phyloP scores from a whole-genome alignment of 2,797 vertebrate species.

The Halcyon chelicuti region DNA sequence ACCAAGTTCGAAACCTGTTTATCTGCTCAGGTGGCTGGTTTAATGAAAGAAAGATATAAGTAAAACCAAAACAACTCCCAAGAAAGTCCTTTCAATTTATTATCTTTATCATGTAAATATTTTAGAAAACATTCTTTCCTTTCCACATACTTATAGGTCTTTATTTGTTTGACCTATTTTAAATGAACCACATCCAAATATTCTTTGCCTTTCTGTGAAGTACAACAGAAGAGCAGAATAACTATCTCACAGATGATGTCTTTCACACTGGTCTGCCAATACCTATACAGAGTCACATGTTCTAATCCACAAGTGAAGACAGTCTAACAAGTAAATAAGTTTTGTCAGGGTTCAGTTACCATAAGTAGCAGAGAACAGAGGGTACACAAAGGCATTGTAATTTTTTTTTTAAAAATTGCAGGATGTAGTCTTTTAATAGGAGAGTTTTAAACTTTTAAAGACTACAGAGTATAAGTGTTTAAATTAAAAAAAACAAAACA shows the following conservation, averaged over 20 bases:
- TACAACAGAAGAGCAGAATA: neutral
- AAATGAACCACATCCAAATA: neutral
- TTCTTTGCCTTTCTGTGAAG: neutral
- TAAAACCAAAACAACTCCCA: neutral
- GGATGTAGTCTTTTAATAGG: neutral
- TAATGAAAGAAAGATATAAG: neutral
- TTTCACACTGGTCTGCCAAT: neutral
- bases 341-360: neutral
- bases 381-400: neutral
- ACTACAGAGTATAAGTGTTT: rapidly evolving
- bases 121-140: neutral
- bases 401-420: neutral
- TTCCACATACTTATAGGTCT: neutral
- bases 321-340: neutral
- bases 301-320: neutral
- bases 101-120: neutral
- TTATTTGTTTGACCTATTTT: neutral
- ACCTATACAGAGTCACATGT: neutral
- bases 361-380: neutral
- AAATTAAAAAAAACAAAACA: neutral
- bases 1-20: neutral
- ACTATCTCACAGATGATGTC: neutral
- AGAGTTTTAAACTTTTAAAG: neutral
- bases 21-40: neutral
- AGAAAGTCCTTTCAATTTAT: neutral